Evolutionary conservation across 2,888 invertebrate species (phyloP).

Genomic region (Matsumyia berberina): DNA sequence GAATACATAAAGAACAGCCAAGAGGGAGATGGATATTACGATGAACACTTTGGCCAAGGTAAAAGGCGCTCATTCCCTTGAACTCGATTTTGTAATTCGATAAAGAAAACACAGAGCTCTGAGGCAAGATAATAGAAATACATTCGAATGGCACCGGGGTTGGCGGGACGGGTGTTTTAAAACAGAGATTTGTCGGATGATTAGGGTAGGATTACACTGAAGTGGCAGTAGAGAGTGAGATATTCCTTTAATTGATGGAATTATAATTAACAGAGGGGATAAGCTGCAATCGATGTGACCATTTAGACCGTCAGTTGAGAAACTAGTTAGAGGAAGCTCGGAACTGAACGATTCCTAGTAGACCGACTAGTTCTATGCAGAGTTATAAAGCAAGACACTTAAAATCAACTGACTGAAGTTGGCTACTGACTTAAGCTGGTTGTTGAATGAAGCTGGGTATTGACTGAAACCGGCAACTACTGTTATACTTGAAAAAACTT

Average conservation of each 20-base stretch:
- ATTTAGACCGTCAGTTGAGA: no score
- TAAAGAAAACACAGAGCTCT: conserved; percentile 9
- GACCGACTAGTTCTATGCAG: no score
- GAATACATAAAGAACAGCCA: not conserved
- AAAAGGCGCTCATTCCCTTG: conserved; percentile 49
- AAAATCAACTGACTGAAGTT: no score
- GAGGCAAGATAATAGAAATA: conserved; percentile 9
- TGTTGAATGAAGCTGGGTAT: no score
- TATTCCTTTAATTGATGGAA: not conserved
- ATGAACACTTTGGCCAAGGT: conserved; percentile 48
- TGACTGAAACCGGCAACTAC: no score
- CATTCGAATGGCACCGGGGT: not conserved
- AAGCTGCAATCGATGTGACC: no score
- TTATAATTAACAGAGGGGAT: no score
- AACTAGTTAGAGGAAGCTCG: no score
- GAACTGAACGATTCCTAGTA: no score
- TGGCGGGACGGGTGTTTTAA: conserved; percentile 20
- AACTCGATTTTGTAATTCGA: conserved; percentile 59
- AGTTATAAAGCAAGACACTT: no score
- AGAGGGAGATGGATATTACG: conserved; percentile 6
- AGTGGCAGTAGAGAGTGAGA: not conserved
- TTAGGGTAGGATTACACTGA: not conserved
- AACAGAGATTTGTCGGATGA: conserved; percentile 16
- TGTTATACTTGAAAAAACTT: no score
- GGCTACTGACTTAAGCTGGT: no score